These are phyloP conservation scores for Acanthopagrus latus DNA, from an alignment of 2,797 vertebrate genomes.

Conservation along the genomic window DNA sequence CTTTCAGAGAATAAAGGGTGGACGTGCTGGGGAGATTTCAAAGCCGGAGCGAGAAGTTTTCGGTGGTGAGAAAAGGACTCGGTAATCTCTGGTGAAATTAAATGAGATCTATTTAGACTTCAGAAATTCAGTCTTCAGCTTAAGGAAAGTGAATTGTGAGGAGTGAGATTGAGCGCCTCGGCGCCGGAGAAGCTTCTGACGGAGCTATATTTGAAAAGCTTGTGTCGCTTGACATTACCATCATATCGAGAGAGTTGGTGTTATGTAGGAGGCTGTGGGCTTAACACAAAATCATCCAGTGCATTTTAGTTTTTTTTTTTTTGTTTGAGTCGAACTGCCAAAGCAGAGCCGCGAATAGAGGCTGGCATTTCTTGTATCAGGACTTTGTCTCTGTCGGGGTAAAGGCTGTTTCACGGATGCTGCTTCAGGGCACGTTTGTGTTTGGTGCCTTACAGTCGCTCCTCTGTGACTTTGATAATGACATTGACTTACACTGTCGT, in stretches of 20 bases:
- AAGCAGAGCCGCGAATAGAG: conserved; percentile 41
- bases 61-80: conserved; percentile 3
- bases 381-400: conserved; percentile 42
- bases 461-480: conserved; percentile 50
- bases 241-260: conserved; percentile 45
- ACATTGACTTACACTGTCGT: conserved; percentile 49
- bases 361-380: conserved; percentile 35
- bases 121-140: conserved; percentile 5
- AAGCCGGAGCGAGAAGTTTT: conserved; percentile 20
- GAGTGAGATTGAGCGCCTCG: conserved; percentile 17
- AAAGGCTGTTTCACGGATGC: conserved; percentile 42
- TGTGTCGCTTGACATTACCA: conserved; percentile 58
- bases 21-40: not conserved
- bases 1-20: conserved; percentile 2
- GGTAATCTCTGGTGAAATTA: conserved; percentile 15
- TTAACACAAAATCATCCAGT: conserved; percentile 44
- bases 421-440: conserved; percentile 52
- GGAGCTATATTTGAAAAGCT: conserved; percentile 61
- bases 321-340: conserved; percentile 30
- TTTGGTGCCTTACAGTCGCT: conserved; percentile 50
- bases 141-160: conserved; percentile 22
- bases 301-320: conserved; percentile 10
- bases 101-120: conserved; percentile 36
- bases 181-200: conserved; percentile 34
- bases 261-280: conserved; percentile 52